Evolutionary conservation across 1,140 invertebrate genomes (phyloP).

Genomic region (Apis cerana): DNA sequence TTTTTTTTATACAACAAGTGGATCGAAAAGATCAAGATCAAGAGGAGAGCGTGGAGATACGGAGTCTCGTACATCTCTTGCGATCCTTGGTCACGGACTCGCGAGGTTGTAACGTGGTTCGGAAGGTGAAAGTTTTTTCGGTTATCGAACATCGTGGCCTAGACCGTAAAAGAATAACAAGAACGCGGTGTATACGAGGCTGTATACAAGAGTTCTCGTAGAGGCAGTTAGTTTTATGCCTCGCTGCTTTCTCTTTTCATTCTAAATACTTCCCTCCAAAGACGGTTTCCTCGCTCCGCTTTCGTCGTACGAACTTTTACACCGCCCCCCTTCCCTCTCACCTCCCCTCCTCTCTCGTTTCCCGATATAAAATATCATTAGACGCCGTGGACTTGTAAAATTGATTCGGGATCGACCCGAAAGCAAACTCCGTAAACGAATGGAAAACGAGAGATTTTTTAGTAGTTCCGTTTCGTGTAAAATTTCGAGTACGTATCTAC

Average conservation of each 20-base stretch:
- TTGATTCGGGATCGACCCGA: too few species aligned
- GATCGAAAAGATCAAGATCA: slow-evolving; percentile 57
- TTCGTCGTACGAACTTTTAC: neutral
- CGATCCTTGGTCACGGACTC: slow-evolving; percentile 49
- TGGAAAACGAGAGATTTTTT: too few species aligned
- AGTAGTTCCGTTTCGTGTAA: too few species aligned
- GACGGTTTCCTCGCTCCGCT: slow-evolving; percentile 4
- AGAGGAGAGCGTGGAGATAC: slow-evolving; percentile 12
- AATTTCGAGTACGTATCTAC: too few species aligned
- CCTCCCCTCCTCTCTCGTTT: too few species aligned
- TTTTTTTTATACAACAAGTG: slow-evolving; percentile 34
- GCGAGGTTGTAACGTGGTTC: slow-evolving; percentile 36
- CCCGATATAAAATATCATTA: too few species aligned
- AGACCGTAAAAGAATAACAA: slow-evolving; percentile 68
- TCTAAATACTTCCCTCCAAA: slow-evolving; percentile 13
- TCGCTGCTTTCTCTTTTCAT: slow-evolving; percentile 64
- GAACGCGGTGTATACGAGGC: slow-evolving; percentile 10
- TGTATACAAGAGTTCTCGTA: slow-evolving; percentile 37
- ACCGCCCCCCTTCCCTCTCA: neutral
- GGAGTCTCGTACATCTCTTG: neutral
- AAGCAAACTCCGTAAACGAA: too few species aligned
- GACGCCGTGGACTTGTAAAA: too few species aligned
- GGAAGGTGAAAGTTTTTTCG: slow-evolving; percentile 73
- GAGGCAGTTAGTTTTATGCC: slow-evolving; percentile 36
- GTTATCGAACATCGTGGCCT: slow-evolving; percentile 73